Evolutionary conservation across 1,140 invertebrate species (phyloP), one percentile per base, ranked within the genome.

Genomic region (Drosophila gunungcola): DNA sequence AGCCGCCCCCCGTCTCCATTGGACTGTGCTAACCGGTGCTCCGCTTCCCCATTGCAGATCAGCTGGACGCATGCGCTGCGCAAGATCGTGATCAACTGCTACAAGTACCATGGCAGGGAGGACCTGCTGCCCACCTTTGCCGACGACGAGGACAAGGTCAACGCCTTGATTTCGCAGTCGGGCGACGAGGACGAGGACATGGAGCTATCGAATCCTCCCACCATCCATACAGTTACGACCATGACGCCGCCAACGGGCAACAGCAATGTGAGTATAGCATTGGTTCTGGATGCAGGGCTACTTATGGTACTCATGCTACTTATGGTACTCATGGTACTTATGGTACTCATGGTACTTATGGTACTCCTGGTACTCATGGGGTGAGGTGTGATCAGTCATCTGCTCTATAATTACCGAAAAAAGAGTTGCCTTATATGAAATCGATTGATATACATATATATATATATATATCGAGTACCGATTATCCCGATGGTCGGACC

Each of bases 1-100:
- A 73, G 42, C 79, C 74, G 58, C 79, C 74, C 80, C 60, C 6
- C 16, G 27, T 52, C 73, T 53, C 39, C 13, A 2, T 54, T 55
- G 65, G 10, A 64, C 52, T 25, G 54, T 67, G 54, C 43, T 88
- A 51, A 75, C n/a, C 7, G 7, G 7, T 54, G 11, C 16, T 0
- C 0, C 12, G 1, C 34, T 41, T 6, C 36, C 34, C 10, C 32
- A 25, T 3, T 60, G 6, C 38, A 99, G 97, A 98, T 99, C 80
- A 99, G 98, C 34, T 99, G 98, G 98, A 99, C 98, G 11, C 97
- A 99, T 93, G 98, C 98, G n/a, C 93, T 99, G 57, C 94, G 98
- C 25, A 97, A 99, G 93, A 99, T 99, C 79, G 98, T 99, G 43
- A 98, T 98, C 90, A 99, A 99, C 93, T 99, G 98, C 93, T 99